Percentiles rank a stretch among this genome's conserved stretches.
phyloP scores from a whole-genome alignment of 1,140 invertebrate species.

The Orchestia grillus region DNA sequence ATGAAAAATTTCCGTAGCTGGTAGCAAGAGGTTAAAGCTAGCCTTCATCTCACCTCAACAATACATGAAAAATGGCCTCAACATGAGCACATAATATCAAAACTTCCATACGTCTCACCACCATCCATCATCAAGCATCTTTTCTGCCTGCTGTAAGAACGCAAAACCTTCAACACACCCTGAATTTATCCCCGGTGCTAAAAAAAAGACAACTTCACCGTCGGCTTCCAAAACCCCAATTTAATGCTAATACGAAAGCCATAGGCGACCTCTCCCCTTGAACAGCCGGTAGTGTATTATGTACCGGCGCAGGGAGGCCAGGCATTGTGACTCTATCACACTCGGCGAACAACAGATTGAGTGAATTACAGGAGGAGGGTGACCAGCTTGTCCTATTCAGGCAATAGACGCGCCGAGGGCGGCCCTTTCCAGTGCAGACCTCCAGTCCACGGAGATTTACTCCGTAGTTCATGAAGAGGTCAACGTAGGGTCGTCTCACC shows the following conservation, averaged over 20 bases:
- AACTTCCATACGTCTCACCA: not conserved
- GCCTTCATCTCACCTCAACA: too few relatives aligned
- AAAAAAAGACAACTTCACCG: constrained; percentile 1
- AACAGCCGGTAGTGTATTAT: constrained; percentile 49
- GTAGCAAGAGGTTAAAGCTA: too few relatives aligned
- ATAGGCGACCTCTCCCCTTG: constrained; percentile 35
- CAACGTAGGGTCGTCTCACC: too few relatives aligned
- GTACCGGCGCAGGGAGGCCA: not conserved
- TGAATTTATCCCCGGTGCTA: not conserved
- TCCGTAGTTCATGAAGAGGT: not conserved
- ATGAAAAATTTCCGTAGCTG: too few relatives aligned
- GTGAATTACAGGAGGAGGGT: constrained; percentile 37
- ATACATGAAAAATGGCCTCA: not conserved
- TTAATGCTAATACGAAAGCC: constrained; percentile 49
- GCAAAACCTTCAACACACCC: not conserved
- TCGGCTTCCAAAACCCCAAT: constrained; percentile 24
- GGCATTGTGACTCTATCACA: constrained; percentile 43
- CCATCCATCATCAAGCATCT: too few relatives aligned
- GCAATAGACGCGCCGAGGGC: not conserved
- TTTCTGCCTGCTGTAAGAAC: too few relatives aligned
- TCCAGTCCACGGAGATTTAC: not conserved
- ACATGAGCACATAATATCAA: not conserved
- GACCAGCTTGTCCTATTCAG: not conserved
- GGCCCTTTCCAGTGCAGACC: not conserved
- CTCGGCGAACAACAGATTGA: constrained; percentile 54